Conservation (phyloP, 2,888 invertebrate species). For the Aleiodes leptofemur region DNA sequence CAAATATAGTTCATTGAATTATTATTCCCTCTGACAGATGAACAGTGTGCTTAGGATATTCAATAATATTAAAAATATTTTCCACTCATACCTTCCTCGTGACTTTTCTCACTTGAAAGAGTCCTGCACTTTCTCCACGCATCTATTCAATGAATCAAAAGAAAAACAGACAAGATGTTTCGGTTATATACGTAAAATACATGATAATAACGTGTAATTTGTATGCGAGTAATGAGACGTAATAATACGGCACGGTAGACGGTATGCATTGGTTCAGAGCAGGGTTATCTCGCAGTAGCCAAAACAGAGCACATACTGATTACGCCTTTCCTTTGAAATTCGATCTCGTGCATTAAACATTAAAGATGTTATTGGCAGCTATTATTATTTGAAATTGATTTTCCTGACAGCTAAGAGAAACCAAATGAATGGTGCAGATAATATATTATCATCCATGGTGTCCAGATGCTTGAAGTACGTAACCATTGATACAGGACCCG, state of each 20-base stretch:
- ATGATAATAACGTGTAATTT: constrained; percentile 57
- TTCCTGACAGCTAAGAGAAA: too few relatives aligned
- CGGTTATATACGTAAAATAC: constrained; percentile 53
- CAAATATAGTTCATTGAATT: too few relatives aligned
- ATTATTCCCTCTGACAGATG: too few relatives aligned
- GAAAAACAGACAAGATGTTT: constrained; percentile 33
- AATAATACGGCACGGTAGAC: constrained; percentile 43
- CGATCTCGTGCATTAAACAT: background rate
- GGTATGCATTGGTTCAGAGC: constrained; percentile 7
- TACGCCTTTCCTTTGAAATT: background rate
- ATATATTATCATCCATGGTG: too few relatives aligned
- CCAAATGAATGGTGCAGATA: too few relatives aligned
- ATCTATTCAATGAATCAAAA: constrained; percentile 7
- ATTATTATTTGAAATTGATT: constrained; percentile 9
- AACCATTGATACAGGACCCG: too few relatives aligned
- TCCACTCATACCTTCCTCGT: constrained; percentile 4
- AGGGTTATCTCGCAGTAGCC: constrained; percentile 24
- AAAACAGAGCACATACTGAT: constrained; percentile 21
- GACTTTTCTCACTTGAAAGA: background rate
- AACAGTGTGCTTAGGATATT: background rate
- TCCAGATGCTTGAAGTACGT: too few relatives aligned
- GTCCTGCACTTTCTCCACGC: background rate
- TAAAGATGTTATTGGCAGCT: background rate
- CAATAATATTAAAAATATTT: constrained; percentile 1
- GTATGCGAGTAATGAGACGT: constrained; percentile 52